A percentile compares a stretch with the other conserved stretches of the same genome.
These are phyloP conservation scores for Holcopasites calliopsidis DNA, from an alignment of 1,140 invertebrate species.

Conservation along the genomic window DNA sequence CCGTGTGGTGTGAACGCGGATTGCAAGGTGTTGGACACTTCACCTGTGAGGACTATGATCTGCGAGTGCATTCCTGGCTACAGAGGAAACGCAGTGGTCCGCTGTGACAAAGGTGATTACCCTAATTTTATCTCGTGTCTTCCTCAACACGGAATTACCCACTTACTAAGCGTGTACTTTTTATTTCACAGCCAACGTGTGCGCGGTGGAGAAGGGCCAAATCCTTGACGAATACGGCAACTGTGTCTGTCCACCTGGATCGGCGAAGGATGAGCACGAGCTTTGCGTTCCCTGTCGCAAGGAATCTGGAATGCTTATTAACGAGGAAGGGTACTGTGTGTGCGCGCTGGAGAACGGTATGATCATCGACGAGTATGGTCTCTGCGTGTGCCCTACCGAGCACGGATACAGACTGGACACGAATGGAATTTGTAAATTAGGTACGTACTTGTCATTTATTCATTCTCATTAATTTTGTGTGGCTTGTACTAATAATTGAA, in stretches of 20 bases:
- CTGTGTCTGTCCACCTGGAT: constrained; percentile 88
- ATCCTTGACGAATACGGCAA: constrained; percentile 85
- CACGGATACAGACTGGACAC: constrained; percentile 85
- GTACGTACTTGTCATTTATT: constrained; percentile 54
- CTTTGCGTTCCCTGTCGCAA: constrained; percentile 87
- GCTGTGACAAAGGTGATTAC: constrained; percentile 85
- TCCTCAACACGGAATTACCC: neutral
- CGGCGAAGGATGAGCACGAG: constrained; percentile 87
- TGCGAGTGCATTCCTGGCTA: constrained; percentile 93
- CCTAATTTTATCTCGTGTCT: neutral
- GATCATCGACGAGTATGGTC: constrained; percentile 87
- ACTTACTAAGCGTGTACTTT: neutral
- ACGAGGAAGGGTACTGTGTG: constrained; percentile 88
- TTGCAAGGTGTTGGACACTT: constrained; percentile 89
- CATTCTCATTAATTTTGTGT: neutral
- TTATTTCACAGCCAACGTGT: constrained; percentile 81
- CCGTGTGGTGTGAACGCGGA: constrained; percentile 91
- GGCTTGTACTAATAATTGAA: neutral
- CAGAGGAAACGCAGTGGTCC: constrained; percentile 88
- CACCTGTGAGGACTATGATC: constrained; percentile 92
- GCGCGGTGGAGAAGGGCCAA: constrained; percentile 86
- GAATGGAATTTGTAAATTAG: constrained; percentile 84
- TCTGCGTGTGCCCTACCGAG: constrained; percentile 87
- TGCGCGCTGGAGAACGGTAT: constrained; percentile 88
- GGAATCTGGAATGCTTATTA: constrained; percentile 86